A percentile compares a stretch with the other conserved stretches of the same genome.
phyloP scores from a whole-genome alignment of 2,113 vertebrate genomes.

The Taxidea taxus region DNA sequence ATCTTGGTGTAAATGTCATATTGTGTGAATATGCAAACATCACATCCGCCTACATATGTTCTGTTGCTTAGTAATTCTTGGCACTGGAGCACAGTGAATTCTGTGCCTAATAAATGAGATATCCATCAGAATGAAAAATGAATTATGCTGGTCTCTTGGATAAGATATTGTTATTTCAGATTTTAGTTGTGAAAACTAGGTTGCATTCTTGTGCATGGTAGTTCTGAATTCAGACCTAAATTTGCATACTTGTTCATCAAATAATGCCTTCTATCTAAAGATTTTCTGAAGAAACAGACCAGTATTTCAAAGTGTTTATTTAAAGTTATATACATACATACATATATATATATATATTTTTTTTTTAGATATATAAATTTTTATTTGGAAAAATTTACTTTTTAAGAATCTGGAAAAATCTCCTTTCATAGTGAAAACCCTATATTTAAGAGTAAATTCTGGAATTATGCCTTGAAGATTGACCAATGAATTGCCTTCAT shows the following conservation, averaged over 20 bases:
- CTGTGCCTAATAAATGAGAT: conserved; percentile 77
- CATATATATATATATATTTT: too few relatives aligned
- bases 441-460: neutral
- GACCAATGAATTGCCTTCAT: neutral
- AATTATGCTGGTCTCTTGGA: conserved; percentile 55
- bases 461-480: neutral
- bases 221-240: conserved; percentile 15
- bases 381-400: conserved; percentile 11
- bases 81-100: conserved; percentile 65
- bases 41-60: conserved; percentile 81
- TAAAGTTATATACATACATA: neutral
- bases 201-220: conserved; percentile 5
- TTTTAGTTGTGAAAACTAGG: conserved; percentile 59
- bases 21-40: conserved; percentile 83
- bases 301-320: neutral
- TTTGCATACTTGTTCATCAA: conserved; percentile 14
- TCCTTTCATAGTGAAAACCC: neutral
- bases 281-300: neutral
- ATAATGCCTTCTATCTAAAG: neutral
- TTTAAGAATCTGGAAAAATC: neutral
- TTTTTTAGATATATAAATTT: neutral
- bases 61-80: conserved; percentile 82
- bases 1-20: conserved; percentile 82
- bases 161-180: conserved; percentile 47
- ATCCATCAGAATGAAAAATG: conserved; percentile 78